Base-by-base conservation (phyloP, 2,113 vertebrate genomes). In the Scolopax mira region DNA sequence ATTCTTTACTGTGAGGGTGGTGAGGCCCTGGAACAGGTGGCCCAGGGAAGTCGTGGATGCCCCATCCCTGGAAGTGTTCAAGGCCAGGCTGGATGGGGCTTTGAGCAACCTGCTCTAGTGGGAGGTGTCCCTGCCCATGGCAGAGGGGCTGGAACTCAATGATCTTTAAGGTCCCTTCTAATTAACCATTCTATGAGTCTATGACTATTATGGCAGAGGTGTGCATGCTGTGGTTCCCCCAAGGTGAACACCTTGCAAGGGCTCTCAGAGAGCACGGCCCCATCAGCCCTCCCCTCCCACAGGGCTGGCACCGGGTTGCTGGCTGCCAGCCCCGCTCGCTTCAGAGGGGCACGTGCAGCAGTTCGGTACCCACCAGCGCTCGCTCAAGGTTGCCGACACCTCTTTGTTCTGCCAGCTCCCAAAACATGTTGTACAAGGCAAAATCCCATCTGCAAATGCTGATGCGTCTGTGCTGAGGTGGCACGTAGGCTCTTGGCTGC, bases 171-270 rank as follows among this genome's bases (percentile, higher is more conserved):
- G 46, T 48, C 46, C 46, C 46, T 22, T 48, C 46, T 21, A 48
- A 48, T 10, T 48, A 48, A 48, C 46, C 46, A 48, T 48, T 48
- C 46, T 21, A 46, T 18, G 18, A 46, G 44, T 46, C 44, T 48
- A 48, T 48, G 46, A 48, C 46, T 48, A 48, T 48, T 15, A 19
- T 2, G 6, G 62, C 4, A 1, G 62, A 37, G 62, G 41, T 9
- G 24, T 9, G 2, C 3, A 4, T 17, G 37, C 61, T 3, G 1
- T 3, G 8, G 3, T 7, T 54, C 31, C 31, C 49, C 51, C 3
- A 2, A 12, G 52, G 42, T 5, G 64, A 44, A 8, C 1, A 1
- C 42, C 35, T 18, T 18, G 35, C 2, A 2, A 54, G 39, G 33
- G 33, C 27, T 3, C 42, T 16, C 5, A 1, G 60, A 21, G 19